A percentile compares a stretch with the other conserved stretches of the same genome.
These are phyloP conservation scores for Megaceryle torquata DNA, from an alignment of 2,113 vertebrate species.

Conservation along the genomic window DNA sequence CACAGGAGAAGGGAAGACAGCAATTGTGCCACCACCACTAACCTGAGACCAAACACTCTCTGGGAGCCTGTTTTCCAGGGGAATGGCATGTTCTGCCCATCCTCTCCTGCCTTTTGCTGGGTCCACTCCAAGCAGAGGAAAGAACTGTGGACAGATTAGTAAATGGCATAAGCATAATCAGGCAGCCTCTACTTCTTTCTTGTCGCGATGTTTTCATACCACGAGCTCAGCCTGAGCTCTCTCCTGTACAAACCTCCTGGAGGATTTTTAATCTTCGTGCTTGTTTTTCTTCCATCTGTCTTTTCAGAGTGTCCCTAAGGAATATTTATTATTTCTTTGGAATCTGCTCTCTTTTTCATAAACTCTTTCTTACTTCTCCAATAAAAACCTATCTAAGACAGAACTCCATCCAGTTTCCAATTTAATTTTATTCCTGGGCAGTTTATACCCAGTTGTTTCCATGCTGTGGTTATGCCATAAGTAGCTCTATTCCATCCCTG, in stretches of 20 bases:
- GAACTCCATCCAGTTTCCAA: conserved; percentile 28
- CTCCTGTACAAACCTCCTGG: not conserved
- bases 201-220: not conserved
- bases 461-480: not conserved
- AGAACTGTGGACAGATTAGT: not conserved
- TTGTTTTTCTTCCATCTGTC: conserved; percentile 42
- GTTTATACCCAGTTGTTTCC: conserved; percentile 10
- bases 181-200: not conserved
- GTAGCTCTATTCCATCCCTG: not conserved
- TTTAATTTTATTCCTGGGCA: conserved; percentile 33
- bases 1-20: not conserved
- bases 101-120: not conserved
- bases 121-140: not conserved
- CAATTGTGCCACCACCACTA: not conserved
- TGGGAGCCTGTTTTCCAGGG: not conserved
- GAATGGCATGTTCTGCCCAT: not conserved
- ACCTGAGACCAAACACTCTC: not conserved
- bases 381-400: conserved; percentile 18
- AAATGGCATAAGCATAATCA: not conserved
- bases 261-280: conserved; percentile 17
- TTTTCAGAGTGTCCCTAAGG: not conserved
- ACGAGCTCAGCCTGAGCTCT: not conserved
- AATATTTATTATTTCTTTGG: conserved; percentile 35
- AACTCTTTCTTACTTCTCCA: conserved; percentile 43
- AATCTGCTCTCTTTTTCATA: conserved; percentile 47